phyloP scores from a whole-genome alignment of 35 echinoderm and acorn worm genomes.

The Ophioderma brevispina region DNA sequence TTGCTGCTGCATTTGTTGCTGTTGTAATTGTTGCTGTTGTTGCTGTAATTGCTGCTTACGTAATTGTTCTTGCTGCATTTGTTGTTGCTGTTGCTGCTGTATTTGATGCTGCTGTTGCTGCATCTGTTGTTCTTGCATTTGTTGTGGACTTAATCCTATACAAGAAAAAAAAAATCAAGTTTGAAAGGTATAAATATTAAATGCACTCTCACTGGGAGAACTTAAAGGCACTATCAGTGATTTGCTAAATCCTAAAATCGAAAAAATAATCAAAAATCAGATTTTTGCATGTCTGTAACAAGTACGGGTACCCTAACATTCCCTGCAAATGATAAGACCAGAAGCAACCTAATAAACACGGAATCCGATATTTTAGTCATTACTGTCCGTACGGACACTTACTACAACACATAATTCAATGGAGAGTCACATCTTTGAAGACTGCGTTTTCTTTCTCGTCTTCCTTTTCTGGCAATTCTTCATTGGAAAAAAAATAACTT shows the following conservation, averaged over 20 bases:
- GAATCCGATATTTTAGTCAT: too few species aligned
- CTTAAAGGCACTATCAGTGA: neutral
- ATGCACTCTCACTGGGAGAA: neutral
- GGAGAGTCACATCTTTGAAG: too few species aligned
- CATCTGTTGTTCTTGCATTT: constrained; percentile 57
- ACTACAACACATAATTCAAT: too few species aligned
- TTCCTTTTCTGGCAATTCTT: too few species aligned
- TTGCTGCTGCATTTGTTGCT: constrained; percentile 56
- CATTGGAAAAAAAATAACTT: too few species aligned
- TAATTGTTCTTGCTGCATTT: constrained; percentile 77
- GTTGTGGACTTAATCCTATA: constrained; percentile 75
- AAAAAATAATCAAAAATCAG: too few species aligned
- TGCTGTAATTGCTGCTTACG: constrained; percentile 65
- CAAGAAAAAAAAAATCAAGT: neutral
- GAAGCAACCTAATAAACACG: too few species aligned
- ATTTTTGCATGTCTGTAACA: too few species aligned
- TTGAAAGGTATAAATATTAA: neutral
- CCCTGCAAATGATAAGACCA: too few species aligned
- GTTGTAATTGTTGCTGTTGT: constrained; percentile 64
- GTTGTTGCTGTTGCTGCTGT: constrained; percentile 68
- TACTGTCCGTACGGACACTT: too few species aligned
- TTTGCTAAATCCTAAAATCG: neutral
- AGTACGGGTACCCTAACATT: too few species aligned
- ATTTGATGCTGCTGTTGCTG: constrained; percentile 59
- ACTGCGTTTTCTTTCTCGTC: too few species aligned